These are phyloP conservation scores for Hemaris fuciformis DNA, from an alignment of 2,888 invertebrate species.

Conservation along the genomic window DNA sequence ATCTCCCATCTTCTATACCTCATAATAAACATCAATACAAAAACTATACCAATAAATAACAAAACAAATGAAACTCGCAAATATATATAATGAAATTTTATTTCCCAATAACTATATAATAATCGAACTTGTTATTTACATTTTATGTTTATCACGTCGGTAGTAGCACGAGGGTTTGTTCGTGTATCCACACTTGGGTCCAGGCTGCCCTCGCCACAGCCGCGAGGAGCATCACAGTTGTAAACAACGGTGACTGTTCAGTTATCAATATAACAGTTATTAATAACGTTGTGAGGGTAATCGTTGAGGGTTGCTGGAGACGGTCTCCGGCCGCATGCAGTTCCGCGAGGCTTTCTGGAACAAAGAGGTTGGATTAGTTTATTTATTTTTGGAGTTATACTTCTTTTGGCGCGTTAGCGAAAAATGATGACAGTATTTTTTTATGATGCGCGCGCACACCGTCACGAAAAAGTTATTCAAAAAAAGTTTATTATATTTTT, in stretches of 20 bases:
- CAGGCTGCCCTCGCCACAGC: conserved; percentile 37
- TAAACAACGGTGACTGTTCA: conserved; percentile 41
- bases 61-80: conserved; percentile 38
- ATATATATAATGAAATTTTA: conserved; percentile 71
- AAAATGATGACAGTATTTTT: too few relatives aligned
- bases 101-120: conserved; percentile 68
- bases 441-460: too few relatives aligned
- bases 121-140: conserved; percentile 52
- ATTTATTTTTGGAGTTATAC: too few relatives aligned
- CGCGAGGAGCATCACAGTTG: conserved; percentile 48
- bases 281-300: conserved; percentile 41
- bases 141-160: conserved; percentile 67
- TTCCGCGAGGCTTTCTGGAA: conserved; percentile 78
- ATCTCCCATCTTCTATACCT: too few relatives aligned
- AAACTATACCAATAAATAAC: background rate
- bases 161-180: conserved; percentile 53
- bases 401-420: too few relatives aligned
- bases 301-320: conserved; percentile 46
- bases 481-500: too few relatives aligned
- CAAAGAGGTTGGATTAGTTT: conserved; percentile 53
- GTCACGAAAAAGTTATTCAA: too few relatives aligned
- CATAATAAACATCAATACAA: too few relatives aligned
- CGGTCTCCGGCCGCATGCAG: conserved; percentile 63
- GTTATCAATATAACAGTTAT: conserved; percentile 43
- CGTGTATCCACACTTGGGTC: conserved; percentile 45